Percentiles rank a stretch among this genome's conserved stretches.
phyloP scores from a whole-genome alignment of 2,888 invertebrate genomes.

The Patella ulyssiponensis region DNA sequence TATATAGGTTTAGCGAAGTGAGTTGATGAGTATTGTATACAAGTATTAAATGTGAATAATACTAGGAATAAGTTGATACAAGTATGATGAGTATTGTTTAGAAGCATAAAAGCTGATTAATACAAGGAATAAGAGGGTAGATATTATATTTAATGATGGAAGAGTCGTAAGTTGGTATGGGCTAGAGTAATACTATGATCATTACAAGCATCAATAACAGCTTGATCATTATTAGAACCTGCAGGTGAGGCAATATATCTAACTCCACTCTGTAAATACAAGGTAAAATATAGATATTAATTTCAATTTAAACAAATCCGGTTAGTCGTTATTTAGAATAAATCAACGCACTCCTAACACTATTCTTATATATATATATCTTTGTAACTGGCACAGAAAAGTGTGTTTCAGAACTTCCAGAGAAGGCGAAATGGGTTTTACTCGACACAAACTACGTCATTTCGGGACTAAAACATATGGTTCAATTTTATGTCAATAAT shows the following conservation, averaged over 20 bases:
- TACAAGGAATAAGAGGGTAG: too few species aligned
- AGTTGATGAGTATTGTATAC: too few species aligned
- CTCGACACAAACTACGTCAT: too few species aligned
- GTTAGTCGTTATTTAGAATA: not conserved
- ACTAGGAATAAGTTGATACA: too few species aligned
- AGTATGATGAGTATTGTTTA: not conserved
- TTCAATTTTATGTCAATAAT: too few species aligned
- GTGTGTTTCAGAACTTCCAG: not conserved
- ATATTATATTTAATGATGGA: slow-evolving; percentile 83
- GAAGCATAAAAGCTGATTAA: not conserved
- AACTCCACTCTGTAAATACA: slow-evolving; percentile 87
- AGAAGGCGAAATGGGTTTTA: not conserved
- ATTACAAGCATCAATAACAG: slow-evolving; percentile 91
- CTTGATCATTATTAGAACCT: slow-evolving; percentile 93
- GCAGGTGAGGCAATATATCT: slow-evolving; percentile 92
- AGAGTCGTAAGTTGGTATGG: slow-evolving; percentile 91
- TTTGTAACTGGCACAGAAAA: too few species aligned
- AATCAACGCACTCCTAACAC: too few species aligned
- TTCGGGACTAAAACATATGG: too few species aligned
- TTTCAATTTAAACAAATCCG: not conserved
- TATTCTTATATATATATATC: too few species aligned
- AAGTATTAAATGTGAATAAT: too few species aligned
- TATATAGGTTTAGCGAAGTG: too few species aligned
- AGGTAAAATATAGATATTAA: not conserved
- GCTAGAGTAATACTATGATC: slow-evolving; percentile 89